Evolutionary conservation across 2,113 vertebrate species (phyloP), one percentile per base, ranked within the genome.

Genomic region (Phaethornis superciliosus): DNA sequence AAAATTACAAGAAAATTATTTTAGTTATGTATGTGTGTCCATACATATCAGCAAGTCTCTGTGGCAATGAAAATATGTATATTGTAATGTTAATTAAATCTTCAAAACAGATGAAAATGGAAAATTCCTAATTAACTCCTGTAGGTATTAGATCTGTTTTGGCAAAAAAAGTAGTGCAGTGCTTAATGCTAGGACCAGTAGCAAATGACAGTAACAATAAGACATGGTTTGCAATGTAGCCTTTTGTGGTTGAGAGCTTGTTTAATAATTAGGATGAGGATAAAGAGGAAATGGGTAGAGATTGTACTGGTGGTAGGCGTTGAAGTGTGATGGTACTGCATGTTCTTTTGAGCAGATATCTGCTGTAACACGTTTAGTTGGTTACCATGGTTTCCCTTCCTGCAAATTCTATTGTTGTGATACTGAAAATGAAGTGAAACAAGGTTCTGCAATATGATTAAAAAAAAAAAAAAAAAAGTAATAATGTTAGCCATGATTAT

Each of bases 371-470:
- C 96, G 94, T 97, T 98, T 96, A 95, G 96, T 75, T 97, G 88
- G 98, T 98, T 98, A 86, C 98, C 97, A 98, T 98, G 98, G 98
- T 98, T 98, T 98, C 97, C 42, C 95, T 97, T 97, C 95, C 97
- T 97, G 94, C 96, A 97, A 96, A 95, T 94, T 94, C 96, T 96
- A 94, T 96, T 97, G 96, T 97, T 97, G 95, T 95, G 84, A 95
- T 97, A 89, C 96, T 91, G 94, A 86, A 90, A 92, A 97, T 91
- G 93, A 97, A 90, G 95, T 24, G 23, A 96, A 97, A 95, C 96
- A 97, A 96, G 93, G 90, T 96, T 97, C 91, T 95, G 74, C 89
- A 88, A 95, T 89, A 92, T 93, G 89, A 95, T 79, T 94, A 35
- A 88, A 70, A 81, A 92, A 47, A 40, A n/a, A n/a, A n/a, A 40